Evolutionary conservation across 2,113 vertebrate genomes (phyloP).

Genomic region (Diglossa brunneiventris): DNA sequence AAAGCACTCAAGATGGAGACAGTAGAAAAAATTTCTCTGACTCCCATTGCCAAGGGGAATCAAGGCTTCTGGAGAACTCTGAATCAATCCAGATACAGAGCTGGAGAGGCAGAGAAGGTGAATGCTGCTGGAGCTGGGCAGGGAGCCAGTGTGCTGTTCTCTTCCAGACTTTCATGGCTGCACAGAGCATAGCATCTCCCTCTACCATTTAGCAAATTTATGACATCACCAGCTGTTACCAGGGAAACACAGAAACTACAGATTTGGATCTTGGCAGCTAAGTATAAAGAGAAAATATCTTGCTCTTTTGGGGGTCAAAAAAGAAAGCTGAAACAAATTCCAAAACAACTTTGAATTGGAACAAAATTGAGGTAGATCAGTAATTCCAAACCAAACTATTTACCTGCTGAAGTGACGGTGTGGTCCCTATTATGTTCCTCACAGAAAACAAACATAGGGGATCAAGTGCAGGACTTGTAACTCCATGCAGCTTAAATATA

Average conservation of each 20-base stretch:
- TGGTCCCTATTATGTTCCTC: not conserved
- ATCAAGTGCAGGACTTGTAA: not conserved
- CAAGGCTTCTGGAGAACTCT: not conserved
- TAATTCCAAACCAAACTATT: not conserved
- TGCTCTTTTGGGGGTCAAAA: not conserved
- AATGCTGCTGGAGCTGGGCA: not conserved
- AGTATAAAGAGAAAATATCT: not conserved
- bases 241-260: slow-evolving; percentile 42
- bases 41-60: not conserved
- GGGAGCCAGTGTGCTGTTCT: not conserved
- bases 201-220: not conserved
- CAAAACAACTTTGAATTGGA: not conserved
- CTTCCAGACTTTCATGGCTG: not conserved
- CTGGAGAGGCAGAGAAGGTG: not conserved
- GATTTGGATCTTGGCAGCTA: slow-evolving; percentile 23
- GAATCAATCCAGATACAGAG: not conserved
- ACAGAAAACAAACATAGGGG: not conserved
- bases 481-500: not conserved
- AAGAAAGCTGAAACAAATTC: not conserved
- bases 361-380: not conserved
- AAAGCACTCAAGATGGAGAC: not conserved
- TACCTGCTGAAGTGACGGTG: not conserved
- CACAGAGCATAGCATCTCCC: not conserved
- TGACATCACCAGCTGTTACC: slow-evolving; percentile 32
- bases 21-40: not conserved